A percentile compares a stretch with the other conserved stretches of the same genome.
Evolutionary conservation across 1,140 invertebrate genomes (phyloP).

Genomic region (Drosophila tani): DNA sequence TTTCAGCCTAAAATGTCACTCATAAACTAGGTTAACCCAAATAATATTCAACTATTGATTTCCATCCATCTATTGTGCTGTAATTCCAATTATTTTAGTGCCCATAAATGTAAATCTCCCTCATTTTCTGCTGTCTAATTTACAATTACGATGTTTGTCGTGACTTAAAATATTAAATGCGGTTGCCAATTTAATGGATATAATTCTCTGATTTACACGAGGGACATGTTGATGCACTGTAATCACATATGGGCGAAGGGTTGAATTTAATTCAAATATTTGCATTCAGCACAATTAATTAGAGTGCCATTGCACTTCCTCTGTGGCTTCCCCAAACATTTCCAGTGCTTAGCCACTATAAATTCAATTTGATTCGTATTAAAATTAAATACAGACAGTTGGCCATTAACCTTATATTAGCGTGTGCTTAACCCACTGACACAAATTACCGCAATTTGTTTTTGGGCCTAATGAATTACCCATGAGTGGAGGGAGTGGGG

Average conservation of each 20-base stretch:
- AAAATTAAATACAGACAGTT: conserved; percentile 38
- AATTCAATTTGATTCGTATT: conserved; percentile 20
- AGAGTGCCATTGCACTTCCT: conserved; percentile 1
- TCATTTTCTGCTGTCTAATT: not conserved
- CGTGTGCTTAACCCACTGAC: conserved; percentile 20
- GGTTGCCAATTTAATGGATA: conserved; percentile 15
- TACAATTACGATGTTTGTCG: conserved; percentile 8
- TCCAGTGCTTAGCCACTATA: not conserved
- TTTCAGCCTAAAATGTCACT: not conserved
- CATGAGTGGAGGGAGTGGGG: not conserved
- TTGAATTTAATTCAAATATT: conserved; percentile 11
- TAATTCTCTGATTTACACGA: conserved; percentile 6
- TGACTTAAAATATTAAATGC: conserved; percentile 9
- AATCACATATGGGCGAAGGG: not conserved
- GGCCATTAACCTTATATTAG: conserved; percentile 31
- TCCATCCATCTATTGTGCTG: not conserved
- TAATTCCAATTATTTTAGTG: conserved; percentile 1
- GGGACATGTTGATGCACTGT: not conserved
- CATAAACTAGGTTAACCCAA: not conserved
- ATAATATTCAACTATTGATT: not conserved
- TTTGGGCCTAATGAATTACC: conserved; percentile 41
- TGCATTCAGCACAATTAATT: conserved; percentile 5
- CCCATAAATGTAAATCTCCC: not conserved
- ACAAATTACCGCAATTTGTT: conserved; percentile 36
- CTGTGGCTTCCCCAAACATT: conserved; percentile 10